Evolutionary conservation across 2,113 vertebrate species (phyloP).

Genomic region (Notiomystis cincta): DNA sequence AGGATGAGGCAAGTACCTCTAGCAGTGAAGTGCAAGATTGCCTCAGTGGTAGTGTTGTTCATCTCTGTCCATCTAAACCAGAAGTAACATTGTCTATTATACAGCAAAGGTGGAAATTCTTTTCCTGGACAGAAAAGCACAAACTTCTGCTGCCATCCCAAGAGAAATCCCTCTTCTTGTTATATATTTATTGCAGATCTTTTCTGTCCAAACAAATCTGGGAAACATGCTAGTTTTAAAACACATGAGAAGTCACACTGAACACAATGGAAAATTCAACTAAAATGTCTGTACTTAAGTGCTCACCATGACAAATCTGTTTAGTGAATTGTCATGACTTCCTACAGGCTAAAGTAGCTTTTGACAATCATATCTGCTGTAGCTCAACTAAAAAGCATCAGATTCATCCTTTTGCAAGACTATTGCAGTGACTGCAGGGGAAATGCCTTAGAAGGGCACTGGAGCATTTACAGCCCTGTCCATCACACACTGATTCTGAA

Average conservation of each 20-base stretch:
- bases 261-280: not conserved
- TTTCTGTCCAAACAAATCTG: not conserved
- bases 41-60: not conserved
- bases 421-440: not conserved
- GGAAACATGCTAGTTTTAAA: not conserved
- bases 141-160: not conserved
- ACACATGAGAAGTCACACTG: not conserved
- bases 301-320: not conserved
- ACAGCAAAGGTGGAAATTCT: not conserved
- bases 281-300: not conserved
- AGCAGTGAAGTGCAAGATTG: not conserved
- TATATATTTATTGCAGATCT: not conserved
- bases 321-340: not conserved
- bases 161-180: not conserved
- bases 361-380: not conserved
- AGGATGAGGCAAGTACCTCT: not conserved
- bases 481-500: not conserved
- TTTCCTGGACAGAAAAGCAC: not conserved
- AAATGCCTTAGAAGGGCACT: not conserved
- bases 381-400: not conserved
- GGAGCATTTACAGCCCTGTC: not conserved
- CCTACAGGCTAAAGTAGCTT: not conserved
- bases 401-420: not conserved
- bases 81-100: not conserved
- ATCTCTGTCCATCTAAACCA: not conserved